A percentile compares a stretch with the other conserved stretches of the same genome.
phyloP scores from a whole-genome alignment of 2,888 invertebrate genomes.

The Diplazon laetatorius region DNA sequence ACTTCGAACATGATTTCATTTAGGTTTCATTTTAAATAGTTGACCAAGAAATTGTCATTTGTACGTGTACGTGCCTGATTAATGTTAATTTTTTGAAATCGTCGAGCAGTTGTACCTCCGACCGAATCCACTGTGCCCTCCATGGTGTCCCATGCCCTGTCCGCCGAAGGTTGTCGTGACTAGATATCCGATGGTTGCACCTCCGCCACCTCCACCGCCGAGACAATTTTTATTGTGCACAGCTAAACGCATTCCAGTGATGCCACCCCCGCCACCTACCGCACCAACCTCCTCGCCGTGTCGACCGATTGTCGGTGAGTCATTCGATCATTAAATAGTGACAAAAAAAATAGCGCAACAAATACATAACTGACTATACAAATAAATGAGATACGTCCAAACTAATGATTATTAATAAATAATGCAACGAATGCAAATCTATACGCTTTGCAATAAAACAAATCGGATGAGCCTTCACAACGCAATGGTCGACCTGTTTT shows the following conservation, averaged over 20 bases:
- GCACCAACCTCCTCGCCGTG: constrained; percentile 67
- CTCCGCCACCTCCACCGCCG: constrained; percentile 62
- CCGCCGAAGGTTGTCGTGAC: constrained; percentile 71
- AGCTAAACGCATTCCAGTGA: constrained; percentile 66
- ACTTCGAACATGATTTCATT: no score
- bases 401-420: no score
- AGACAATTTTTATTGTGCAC: constrained; percentile 65
- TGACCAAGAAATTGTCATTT: background rate
- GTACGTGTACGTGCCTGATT: background rate
- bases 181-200: constrained; percentile 61
- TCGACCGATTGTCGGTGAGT: constrained; percentile 59
- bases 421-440: no score
- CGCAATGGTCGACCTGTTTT: background rate
- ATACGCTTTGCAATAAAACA: no score
- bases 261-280: constrained; percentile 71
- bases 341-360: no score
- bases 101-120: constrained; percentile 68
- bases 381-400: no score
- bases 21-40: background rate
- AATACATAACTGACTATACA: background rate
- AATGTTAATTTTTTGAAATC: constrained; percentile 33
- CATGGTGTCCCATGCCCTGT: constrained; percentile 70
- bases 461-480: no score
- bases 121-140: constrained; percentile 70
- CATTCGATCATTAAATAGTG: background rate